Conservation (phyloP, 2,888 invertebrate species). For the Gasteruption jaculator region DNA sequence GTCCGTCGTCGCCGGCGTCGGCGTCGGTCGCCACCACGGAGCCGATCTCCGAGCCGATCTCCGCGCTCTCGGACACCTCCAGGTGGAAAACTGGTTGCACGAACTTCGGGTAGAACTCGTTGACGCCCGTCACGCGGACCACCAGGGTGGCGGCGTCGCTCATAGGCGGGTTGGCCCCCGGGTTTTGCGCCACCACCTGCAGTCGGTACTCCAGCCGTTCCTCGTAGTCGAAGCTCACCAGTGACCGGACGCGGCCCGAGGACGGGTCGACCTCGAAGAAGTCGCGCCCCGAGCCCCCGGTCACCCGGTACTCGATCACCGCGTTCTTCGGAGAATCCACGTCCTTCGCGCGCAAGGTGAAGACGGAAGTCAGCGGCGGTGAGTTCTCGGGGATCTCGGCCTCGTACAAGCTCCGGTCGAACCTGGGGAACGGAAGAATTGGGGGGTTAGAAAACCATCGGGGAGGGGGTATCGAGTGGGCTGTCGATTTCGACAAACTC, state of each 20-base stretch:
- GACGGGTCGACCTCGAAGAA: constrained; percentile 73
- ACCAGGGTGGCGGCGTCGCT: constrained; percentile 68
- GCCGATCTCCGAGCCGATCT: constrained; percentile 80
- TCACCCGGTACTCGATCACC: constrained; percentile 76
- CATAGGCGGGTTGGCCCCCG: constrained; percentile 69
- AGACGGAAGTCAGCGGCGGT: constrained; percentile 70
- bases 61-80: constrained; percentile 88
- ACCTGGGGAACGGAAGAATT: too few species aligned
- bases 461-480: too few species aligned
- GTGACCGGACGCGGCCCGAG: constrained; percentile 73
- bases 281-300: constrained; percentile 70
- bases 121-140: constrained; percentile 78
- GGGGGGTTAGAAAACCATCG: too few species aligned
- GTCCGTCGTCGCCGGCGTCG: constrained; percentile 82
- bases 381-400: constrained; percentile 82
- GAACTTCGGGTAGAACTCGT: constrained; percentile 86
- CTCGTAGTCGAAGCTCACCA: constrained; percentile 82
- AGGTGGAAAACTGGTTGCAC: constrained; percentile 87
- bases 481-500: too few species aligned
- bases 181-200: constrained; percentile 80
- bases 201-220: constrained; percentile 70
- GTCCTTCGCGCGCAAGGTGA: constrained; percentile 67
- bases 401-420: constrained; percentile 72
- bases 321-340: constrained; percentile 86
- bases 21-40: constrained; percentile 84